phyloP scores from a whole-genome alignment of 2,888 invertebrate genomes.

The Ametastegia equiseti region DNA sequence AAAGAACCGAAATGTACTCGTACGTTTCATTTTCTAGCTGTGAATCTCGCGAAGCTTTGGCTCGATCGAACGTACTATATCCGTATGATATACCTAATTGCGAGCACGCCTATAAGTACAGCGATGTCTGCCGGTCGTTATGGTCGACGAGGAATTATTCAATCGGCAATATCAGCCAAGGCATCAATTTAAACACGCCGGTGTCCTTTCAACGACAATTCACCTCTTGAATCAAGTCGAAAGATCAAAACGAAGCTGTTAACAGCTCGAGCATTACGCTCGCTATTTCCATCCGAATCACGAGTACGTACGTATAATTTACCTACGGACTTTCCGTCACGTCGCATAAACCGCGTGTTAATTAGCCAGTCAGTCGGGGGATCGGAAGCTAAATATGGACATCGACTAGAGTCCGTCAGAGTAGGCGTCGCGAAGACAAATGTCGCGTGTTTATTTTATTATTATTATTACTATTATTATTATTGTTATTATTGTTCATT shows the following conservation, averaged over 20 bases:
- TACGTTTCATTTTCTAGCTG: not conserved
- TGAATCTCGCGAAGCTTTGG: not conserved
- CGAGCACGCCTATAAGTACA: not conserved
- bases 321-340: not conserved
- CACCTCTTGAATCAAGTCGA: conserved; percentile 11
- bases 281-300: not conserved
- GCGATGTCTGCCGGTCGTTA: not conserved
- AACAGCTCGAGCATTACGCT: not conserved
- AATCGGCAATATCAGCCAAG: conserved; percentile 30
- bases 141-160: conserved; percentile 16
- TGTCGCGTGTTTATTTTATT: not conserved
- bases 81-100: not conserved
- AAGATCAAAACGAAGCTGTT: conserved; percentile 10
- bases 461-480: too few species aligned
- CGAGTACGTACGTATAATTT: not conserved
- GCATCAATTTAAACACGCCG: conserved; percentile 28
- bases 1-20: too few species aligned
- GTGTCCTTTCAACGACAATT: conserved; percentile 29
- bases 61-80: not conserved
- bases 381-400: not conserved
- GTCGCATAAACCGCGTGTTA: not conserved
- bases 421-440: not conserved
- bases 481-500: too few species aligned
- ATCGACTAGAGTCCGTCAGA: not conserved
- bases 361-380: not conserved